Conservation (phyloP, 2,888 invertebrate species). For the Ectropis crepuscularia region DNA sequence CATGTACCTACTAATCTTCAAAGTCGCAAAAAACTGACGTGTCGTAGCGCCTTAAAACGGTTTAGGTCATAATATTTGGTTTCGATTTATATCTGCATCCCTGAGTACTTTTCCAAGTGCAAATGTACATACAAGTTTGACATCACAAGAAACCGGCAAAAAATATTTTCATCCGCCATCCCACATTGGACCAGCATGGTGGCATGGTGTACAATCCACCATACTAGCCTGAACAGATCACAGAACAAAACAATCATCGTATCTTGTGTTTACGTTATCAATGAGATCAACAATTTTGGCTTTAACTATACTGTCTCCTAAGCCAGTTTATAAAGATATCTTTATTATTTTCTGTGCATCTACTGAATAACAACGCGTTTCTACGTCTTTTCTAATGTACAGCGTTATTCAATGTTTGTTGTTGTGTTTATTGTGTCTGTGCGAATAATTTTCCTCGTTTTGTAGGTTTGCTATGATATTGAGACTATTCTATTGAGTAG, state of each 20-base stretch:
- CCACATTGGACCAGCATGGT: too few species aligned
- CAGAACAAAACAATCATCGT: background rate
- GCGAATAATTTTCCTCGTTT: constrained; percentile 1
- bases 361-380: constrained; percentile 12
- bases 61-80: too few species aligned
- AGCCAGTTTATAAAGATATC: constrained; percentile 19
- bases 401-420: constrained; percentile 4
- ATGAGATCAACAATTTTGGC: background rate
- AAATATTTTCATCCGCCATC: too few species aligned
- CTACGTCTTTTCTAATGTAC: constrained; percentile 5
- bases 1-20: too few species aligned
- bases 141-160: too few species aligned
- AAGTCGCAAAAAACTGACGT: too few species aligned
- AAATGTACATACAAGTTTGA: too few species aligned
- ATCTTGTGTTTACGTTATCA: background rate
- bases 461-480: constrained; percentile 2
- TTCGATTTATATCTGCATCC: too few species aligned
- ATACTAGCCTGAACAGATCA: too few species aligned
- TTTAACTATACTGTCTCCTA: background rate
- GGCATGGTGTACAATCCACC: too few species aligned
- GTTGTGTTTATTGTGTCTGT: constrained; percentile 3
- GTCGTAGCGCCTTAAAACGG: too few species aligned
- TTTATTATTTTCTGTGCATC: constrained; percentile 21
- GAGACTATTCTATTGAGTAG: background rate
- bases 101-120: too few species aligned